Base-by-base conservation (phyloP, 2,797 vertebrate species). In the Syngnathus rostellatus region DNA sequence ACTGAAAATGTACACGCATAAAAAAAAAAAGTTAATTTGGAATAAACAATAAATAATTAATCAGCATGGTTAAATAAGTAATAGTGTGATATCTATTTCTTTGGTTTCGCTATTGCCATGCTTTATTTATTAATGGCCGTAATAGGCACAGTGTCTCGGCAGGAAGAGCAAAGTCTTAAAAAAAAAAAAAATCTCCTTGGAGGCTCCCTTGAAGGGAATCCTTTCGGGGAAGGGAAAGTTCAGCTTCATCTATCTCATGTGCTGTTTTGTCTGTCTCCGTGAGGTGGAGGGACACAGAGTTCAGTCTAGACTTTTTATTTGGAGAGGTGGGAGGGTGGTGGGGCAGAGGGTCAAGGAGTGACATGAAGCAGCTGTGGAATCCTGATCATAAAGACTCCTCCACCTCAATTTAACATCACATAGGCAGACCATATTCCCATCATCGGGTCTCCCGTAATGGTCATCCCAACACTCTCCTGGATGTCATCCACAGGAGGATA, bases 31-130 rank as follows among this genome's bases (percentile, higher is more conserved):
- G 83, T 87, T 88, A 70, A 87, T 90, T 88, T 87, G 83, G 85
- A 89, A 90, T 90, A 91, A 89, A 88, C 85, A 87, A 84, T 91
- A 83, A 90, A 91, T 91, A 80, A 91, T 91, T 91, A 80, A 91
- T 74, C 54, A 37, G 68, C 65, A 68, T 17, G 50, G 81, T 87
- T 90, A 83, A 90, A 91, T 91, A 91, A 91, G 84, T 91, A 88
- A 90, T 89, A 86, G 77, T 79, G 81, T 76, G 83, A 87, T 88
- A 89, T 90, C 88, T 87, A 85, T 88, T 87, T 86, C 87, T 89
- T 88, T 87, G 83, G 83, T 86, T 87, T 84, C 76, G 65, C 87
- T 86, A 89, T 88, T 86, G 86, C 83, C 80, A 84, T 80, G 77
- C 82, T 82, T 89, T 86, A 89, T 73, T 89, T 87, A 88, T 89